phyloP scores from a whole-genome alignment of 2,888 invertebrate genomes.

The Diaprepes abbreviatus region DNA sequence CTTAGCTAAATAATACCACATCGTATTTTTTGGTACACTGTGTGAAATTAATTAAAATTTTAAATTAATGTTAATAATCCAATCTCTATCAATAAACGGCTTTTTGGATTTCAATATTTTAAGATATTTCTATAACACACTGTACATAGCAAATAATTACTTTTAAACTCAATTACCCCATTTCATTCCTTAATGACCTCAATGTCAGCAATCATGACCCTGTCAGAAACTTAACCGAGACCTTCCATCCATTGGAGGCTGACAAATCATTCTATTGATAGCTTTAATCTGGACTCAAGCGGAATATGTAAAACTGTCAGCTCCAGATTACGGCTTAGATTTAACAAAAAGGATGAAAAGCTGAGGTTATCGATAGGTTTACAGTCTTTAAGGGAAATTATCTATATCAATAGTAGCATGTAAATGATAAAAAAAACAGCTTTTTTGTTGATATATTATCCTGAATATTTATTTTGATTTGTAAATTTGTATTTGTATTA shows the following conservation, averaged over 20 bases:
- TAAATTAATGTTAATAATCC: no score
- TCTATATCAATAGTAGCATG: neutral
- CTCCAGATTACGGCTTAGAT: constrained; percentile 57
- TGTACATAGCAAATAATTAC: neutral
- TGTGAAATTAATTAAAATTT: no score
- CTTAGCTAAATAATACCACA: no score
- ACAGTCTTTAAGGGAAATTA: neutral
- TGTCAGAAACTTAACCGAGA: constrained; percentile 12
- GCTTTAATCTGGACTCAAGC: constrained; percentile 58
- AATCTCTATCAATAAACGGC: no score
- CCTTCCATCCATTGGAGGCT: constrained; percentile 18
- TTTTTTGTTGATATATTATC: no score
- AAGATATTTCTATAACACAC: no score
- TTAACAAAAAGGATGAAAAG: constrained; percentile 4
- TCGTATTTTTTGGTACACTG: no score
- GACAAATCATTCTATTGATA: constrained; percentile 54
- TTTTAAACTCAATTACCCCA: neutral
- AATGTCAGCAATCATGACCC: constrained; percentile 16
- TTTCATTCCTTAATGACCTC: constrained; percentile 6
- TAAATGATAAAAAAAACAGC: no score
- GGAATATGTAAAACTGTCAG: constrained; percentile 59
- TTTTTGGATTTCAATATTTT: no score
- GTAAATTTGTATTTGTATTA: no score
- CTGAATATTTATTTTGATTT: no score
- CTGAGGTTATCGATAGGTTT: neutral